Base-by-base conservation (phyloP, 2,888 invertebrate species). In the Archaeoteleia sp. region DNA sequence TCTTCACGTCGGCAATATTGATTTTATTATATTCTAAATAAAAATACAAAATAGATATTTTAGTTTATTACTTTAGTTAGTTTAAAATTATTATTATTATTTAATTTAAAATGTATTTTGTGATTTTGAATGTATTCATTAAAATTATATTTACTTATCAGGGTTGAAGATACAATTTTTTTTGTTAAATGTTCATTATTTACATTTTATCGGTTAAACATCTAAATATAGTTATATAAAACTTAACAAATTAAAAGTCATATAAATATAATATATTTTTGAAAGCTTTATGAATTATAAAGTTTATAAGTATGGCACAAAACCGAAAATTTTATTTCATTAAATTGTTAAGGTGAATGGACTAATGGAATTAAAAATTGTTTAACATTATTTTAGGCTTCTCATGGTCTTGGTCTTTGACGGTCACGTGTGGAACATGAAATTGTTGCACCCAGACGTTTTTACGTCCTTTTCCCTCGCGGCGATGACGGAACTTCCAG, bases 401-500 rank as follows among this genome's bases (percentile, higher is more conserved):
- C 90, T 93, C n/a, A 94, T 95, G 51, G 93, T 94, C 0, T 82
- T 95, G 77, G 93, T 94, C 0, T 95, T 95, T 82, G 95, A 95
- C 79, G 95, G 95, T 0, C 95, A 95, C 80, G 95, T 95, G 5
- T 89, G 95, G 82, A 95, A 95, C 80, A 94, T 95, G 9, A 94
- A 94, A 0, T 91, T 94, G 0, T 85, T 95, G 25, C 94, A 94
- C 0, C 86, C 94, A 70, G 91, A 94, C 74, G 90, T 95, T 1
- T 95, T 95, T 83, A 83, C 93, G 46, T 95, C 95, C 0, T 95
- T 95, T 82, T 94, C 95, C 0, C 88, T 95, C 1, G 95, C 95
- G 0, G 91, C 92, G 0, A 91, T 93, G 7, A 94, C 95, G 0
- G 95, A 95, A 80, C 86, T 95, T 55, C 95, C 95, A 0, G 95